These are phyloP conservation scores for Gallinago jamesoni DNA, from an alignment of 2,113 vertebrate species.

Conservation along the genomic window DNA sequence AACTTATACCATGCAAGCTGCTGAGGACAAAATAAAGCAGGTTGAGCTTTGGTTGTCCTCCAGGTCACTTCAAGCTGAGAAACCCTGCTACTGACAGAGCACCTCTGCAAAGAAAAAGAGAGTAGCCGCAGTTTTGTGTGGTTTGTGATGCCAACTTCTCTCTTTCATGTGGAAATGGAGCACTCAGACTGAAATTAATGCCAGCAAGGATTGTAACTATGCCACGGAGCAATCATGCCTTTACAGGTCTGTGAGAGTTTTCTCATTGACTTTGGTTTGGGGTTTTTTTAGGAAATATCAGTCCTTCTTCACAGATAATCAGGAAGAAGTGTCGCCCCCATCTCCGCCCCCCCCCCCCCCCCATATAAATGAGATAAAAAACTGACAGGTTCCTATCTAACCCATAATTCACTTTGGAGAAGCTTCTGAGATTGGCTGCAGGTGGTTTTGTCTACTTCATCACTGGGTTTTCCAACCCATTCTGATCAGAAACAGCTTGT, in stretches of 20 bases:
- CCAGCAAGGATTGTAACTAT: neutral
- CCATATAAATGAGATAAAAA: neutral
- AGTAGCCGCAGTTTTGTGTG: neutral
- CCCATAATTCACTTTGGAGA: neutral
- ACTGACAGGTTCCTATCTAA: neutral
- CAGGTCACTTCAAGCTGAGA: neutral
- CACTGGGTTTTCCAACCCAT: neutral
- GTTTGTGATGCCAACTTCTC: neutral
- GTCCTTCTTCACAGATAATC: neutral
- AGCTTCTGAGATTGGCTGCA: neutral
- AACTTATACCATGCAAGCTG: neutral
- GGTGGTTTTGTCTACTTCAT: neutral
- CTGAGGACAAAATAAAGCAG: neutral
- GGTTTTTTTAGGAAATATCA: neutral
- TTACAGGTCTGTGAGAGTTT: neutral
- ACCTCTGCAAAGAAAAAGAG: neutral
- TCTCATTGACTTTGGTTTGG: neutral
- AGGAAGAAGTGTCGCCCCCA: neutral
- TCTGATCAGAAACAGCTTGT: neutral
- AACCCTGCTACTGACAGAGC: rapidly evolving
- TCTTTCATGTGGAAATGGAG: neutral
- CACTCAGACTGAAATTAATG: neutral
- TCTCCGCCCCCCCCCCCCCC: rapidly evolving
- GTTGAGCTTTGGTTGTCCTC: neutral
- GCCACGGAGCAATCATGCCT: neutral